Conservation (phyloP, 2,113 vertebrate genomes). For the Lota lota region DNA sequence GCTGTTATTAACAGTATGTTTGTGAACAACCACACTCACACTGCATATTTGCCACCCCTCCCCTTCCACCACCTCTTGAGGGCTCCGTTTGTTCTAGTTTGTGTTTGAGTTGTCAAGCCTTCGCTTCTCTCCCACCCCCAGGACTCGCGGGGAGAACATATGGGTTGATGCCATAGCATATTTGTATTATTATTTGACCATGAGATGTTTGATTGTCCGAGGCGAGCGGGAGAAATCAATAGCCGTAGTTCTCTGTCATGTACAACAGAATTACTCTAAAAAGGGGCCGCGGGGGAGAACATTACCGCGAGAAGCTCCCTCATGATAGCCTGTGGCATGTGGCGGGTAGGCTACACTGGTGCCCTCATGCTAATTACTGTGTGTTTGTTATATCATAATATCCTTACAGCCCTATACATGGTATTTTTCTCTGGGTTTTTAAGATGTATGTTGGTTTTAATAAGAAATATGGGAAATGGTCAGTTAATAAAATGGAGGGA, state of each 20-base stretch:
- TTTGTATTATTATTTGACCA: conserved; percentile 44
- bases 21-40: too few relatives aligned
- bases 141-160: conserved; percentile 30
- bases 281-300: conserved; percentile 16
- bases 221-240: conserved; percentile 52
- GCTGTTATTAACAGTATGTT: too few relatives aligned
- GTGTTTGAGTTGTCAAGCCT: conserved; percentile 29
- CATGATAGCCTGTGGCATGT: not conserved
- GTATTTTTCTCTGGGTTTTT: too few relatives aligned
- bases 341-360: too few relatives aligned
- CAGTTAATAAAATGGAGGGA: too few relatives aligned
- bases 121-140: conserved; percentile 25
- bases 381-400: too few relatives aligned
- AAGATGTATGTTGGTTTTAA: too few relatives aligned
- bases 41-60: too few relatives aligned
- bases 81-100: conserved; percentile 41
- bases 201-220: too few relatives aligned
- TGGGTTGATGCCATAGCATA: conserved; percentile 68
- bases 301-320: conserved; percentile 40
- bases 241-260: conserved; percentile 54
- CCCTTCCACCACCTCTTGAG: conserved; percentile 35
- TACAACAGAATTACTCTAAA: conserved; percentile 18
- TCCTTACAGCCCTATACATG: too few relatives aligned
- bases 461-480: too few relatives aligned
- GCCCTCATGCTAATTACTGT: too few relatives aligned